Evolutionary conservation across 2,888 invertebrate genomes (phyloP), one percentile per base, ranked within the genome.

Genomic region (Lysandra bellargus): DNA sequence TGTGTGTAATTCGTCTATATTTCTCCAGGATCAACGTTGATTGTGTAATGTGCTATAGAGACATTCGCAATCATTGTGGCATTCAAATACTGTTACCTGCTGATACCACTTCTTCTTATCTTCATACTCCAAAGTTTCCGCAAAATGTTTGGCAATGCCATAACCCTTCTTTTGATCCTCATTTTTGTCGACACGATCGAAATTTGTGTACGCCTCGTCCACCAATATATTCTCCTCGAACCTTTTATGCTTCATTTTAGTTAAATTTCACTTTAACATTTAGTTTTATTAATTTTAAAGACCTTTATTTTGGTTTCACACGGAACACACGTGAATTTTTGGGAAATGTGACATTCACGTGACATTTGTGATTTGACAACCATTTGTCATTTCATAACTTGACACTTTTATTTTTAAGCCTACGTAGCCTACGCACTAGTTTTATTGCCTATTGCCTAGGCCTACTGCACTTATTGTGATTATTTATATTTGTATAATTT

Each of bases 91-190:
- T 2, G 72, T 86, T 92, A 96, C 95, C 90, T 96, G 95, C 81
- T 96, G 94, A 86, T 95, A 96, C 97, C 96, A 97, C 86, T 96
- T 96, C 87, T 95, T 95, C 82, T 93, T 92, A 77, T 94, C 95
- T 72, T 92, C 93, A 85, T 92, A 93, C 83, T 95, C 95, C 53
- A 95, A 88, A 78, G 90, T 92, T 85, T 95, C 92, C 60, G 95
- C 95, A 80, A 94, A 93, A 85, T 93, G 89, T 84, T 91, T 94
- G 1, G 95, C 94, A 40, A 94, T 94, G 9, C 92, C 92, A 81
- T 90, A 89, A 57, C 90, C 87, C 85, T 93, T 94, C 83, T 94
- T 94, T 80, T 87, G 85, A 80, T 94, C 94, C 7, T 91, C 93
- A 87, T 94, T 93, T 90, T 90, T 91, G 80, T 94, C 95, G 4